A percentile compares a stretch with the other conserved stretches of the same genome.
Conservation (phyloP, 2,797 vertebrate genomes). For the Sebastes hubbsi region DNA sequence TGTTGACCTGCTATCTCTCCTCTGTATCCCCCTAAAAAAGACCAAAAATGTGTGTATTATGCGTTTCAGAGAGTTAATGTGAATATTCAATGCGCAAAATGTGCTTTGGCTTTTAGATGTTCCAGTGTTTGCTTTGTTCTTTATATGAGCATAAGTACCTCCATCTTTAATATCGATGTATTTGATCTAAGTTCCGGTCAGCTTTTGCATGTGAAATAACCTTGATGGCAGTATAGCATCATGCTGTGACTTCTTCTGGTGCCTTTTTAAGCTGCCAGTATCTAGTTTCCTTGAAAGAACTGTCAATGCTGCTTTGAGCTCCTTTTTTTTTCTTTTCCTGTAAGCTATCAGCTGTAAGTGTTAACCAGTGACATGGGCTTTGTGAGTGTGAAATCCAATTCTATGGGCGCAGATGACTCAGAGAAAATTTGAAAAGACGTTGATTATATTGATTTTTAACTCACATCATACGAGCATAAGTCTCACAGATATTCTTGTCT, state of each 20-base stretch:
- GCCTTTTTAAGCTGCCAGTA: background rate
- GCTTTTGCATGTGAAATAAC: background rate
- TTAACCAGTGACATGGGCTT: constrained; percentile 10
- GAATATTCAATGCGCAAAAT: background rate
- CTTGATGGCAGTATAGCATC: background rate
- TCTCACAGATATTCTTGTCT: background rate
- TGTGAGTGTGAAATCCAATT: constrained; percentile 27
- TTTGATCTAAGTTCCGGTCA: background rate
- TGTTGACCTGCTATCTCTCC: too few relatives aligned
- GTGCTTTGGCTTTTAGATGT: background rate
- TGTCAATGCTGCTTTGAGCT: background rate
- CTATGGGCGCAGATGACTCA: constrained; percentile 10
- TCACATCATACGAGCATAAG: background rate
- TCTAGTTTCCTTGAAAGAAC: background rate
- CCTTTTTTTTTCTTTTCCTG: background rate
- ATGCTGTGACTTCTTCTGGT: background rate
- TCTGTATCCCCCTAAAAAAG: background rate
- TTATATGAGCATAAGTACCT: background rate
- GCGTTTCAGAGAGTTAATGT: too few relatives aligned
- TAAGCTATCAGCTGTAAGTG: constrained; percentile 15
- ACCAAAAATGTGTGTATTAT: background rate
- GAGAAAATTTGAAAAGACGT: constrained; percentile 26
- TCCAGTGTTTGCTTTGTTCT: background rate
- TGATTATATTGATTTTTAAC: constrained; percentile 45
- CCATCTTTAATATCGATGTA: background rate